Conservation (phyloP, 2,113 vertebrate genomes). For the Protobothrops mucrosquamatus region DNA sequence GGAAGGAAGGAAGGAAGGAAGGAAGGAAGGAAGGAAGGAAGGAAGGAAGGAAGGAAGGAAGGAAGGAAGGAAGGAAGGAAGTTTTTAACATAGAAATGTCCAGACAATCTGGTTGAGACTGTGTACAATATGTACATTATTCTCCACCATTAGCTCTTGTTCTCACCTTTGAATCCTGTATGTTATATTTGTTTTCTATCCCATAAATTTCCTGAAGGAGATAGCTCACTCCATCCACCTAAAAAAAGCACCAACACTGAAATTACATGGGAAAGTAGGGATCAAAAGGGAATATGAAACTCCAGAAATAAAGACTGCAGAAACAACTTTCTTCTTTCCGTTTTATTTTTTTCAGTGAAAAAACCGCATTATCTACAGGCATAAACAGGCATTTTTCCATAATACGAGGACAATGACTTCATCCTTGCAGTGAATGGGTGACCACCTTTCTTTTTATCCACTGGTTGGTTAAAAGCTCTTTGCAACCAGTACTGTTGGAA, state of each 20-base stretch:
- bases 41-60: too few relatives aligned
- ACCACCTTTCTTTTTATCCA: neutral
- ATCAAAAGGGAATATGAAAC: neutral
- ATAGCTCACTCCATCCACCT: conserved; percentile 98
- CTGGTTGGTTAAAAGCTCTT: neutral
- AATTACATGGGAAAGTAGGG: neutral
- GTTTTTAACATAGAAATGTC: neutral
- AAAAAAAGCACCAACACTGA: conserved; percentile 23
- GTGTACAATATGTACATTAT: neutral
- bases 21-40: too few relatives aligned
- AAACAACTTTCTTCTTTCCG: neutral
- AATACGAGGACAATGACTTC: neutral
- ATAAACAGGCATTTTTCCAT: neutral
- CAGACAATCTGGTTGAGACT: neutral
- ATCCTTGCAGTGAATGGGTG: neutral
- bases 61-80: too few relatives aligned
- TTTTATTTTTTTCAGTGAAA: neutral
- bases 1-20: too few relatives aligned
- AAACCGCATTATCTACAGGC: neutral
- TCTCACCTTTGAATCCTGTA: conserved; percentile 88
- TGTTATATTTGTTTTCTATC: conserved; percentile 99
- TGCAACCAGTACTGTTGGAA: neutral
- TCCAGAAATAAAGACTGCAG: neutral
- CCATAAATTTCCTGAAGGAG: conserved; percentile 98
- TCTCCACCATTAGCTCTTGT: neutral